A percentile compares a stretch with the other conserved stretches of the same genome.
These are phyloP conservation scores for Gerris buenoi DNA, from an alignment of 1,140 invertebrate species.

Conservation along the genomic window DNA sequence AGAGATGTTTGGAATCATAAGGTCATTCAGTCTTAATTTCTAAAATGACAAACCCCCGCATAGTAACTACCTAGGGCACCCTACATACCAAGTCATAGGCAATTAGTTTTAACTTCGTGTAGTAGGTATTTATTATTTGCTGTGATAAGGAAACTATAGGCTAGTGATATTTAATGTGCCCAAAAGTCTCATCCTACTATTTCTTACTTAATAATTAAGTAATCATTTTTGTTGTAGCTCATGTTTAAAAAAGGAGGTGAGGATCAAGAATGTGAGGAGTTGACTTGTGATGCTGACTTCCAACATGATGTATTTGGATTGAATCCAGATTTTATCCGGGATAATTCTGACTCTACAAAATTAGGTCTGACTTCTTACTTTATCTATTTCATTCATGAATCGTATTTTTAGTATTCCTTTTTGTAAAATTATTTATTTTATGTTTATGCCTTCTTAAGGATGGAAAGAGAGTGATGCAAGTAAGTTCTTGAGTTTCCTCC, in stretches of 20 bases:
- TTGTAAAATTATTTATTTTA: not conserved
- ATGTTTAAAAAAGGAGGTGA: constrained; percentile 47
- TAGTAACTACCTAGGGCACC: too few relatives aligned
- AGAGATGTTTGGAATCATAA: too few relatives aligned
- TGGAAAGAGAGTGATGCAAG: constrained; percentile 56
- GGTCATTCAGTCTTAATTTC: too few relatives aligned
- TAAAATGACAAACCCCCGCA: too few relatives aligned
- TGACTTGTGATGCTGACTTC: constrained; percentile 51
- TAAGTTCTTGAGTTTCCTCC: constrained; percentile 35
- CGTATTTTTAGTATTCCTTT: not conserved
- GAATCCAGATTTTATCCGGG: constrained; percentile 20
- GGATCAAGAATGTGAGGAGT: constrained; percentile 38
- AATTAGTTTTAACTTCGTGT: too few relatives aligned
- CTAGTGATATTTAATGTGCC: too few relatives aligned
- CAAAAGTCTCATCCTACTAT: too few relatives aligned
- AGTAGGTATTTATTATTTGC: too few relatives aligned
- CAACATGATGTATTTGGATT: constrained; percentile 49
- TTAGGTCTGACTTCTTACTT: constrained; percentile 25
- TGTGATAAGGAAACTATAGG: too few relatives aligned
- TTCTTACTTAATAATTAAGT: too few relatives aligned
- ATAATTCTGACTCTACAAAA: constrained; percentile 24
- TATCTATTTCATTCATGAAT: not conserved
- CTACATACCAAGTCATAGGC: too few relatives aligned
- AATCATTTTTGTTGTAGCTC: constrained; percentile 39
- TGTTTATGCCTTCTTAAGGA: constrained; percentile 31